phyloP scores from a whole-genome alignment of 2,113 vertebrate species.

The Irena cyanogastra region DNA sequence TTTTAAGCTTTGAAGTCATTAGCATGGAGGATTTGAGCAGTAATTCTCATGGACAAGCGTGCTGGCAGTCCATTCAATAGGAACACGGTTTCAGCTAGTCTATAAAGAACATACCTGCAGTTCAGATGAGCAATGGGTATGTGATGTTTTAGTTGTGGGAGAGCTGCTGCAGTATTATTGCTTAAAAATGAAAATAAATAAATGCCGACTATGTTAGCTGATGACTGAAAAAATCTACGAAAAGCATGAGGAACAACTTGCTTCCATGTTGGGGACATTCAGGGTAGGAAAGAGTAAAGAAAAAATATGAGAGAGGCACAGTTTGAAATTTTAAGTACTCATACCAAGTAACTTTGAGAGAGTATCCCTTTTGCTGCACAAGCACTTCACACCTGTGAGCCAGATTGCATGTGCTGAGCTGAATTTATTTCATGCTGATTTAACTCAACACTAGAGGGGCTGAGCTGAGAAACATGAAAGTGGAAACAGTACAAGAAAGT shows the following conservation, averaged over 20 bases:
- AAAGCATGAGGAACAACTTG: constrained; percentile 53
- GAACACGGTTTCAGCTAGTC: constrained; percentile 32
- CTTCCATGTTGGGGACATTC: constrained; percentile 31
- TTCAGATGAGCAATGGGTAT: constrained; percentile 70
- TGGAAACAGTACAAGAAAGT: constrained; percentile 27
- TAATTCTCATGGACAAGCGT: constrained; percentile 75
- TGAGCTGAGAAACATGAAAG: constrained; percentile 45
- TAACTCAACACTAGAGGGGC: constrained; percentile 50
- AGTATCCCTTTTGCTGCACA: constrained; percentile 1
- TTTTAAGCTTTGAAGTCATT: constrained; percentile 40
- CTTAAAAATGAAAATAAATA: constrained; percentile 63
- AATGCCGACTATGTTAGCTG: constrained; percentile 46
- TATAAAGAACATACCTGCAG: constrained; percentile 57
- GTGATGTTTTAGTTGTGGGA: constrained; percentile 63
- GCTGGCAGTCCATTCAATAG: constrained; percentile 76
- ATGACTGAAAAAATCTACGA: constrained; percentile 47
- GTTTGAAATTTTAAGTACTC: constrained; percentile 46
- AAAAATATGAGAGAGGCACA: constrained; percentile 22
- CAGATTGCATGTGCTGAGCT: constrained; percentile 45
- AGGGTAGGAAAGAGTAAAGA: constrained; percentile 45
- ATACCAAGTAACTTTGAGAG: constrained; percentile 2
- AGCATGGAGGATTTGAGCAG: constrained; percentile 52
- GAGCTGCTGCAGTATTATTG: constrained; percentile 50
- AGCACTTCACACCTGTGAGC: constrained; percentile 39
- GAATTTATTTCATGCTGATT: constrained; percentile 47